Evolutionary conservation across 2,113 vertebrate genomes (phyloP), one percentile per base, ranked within the genome.

Genomic region (Tichodroma muraria): DNA sequence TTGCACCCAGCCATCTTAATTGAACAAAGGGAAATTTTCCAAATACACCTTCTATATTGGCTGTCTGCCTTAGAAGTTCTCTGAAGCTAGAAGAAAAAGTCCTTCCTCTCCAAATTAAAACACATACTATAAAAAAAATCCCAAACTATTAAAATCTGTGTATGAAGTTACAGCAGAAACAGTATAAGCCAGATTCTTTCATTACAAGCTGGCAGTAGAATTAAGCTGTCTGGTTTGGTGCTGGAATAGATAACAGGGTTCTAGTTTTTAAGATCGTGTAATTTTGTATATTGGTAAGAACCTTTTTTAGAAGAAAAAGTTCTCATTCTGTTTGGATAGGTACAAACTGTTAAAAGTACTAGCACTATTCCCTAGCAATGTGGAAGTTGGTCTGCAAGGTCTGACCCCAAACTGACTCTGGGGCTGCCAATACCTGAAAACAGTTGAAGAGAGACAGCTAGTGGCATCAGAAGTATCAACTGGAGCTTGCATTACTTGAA

Each of bases 1-100:
- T 88, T 88, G 61, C 78, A 87, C 77, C 75, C 91, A 94, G 80
- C 91, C 70, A 38, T 93, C 73, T 93, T 96, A 95, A 95, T 88
- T 95, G 93, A 94, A 95, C 80, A 91, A 94, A 96, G 60, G 89
- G 90, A 96, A 94, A 70, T 59, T 42, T 94, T 95, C 93, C 90
- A 97, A 95, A 91, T 77, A 86, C 59, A 96, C 66, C 66, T 96
- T 94, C 72, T 87, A 13, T 81, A 54, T 66, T 92, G 86, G 78
- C 86, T 37, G 50, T n/a, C 65, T 90, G 75, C 80, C 88, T 81
- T 80, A 66, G 53, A 93, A 94, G 50, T 89, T 75, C 45, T 78
- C 81, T 91, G 52, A 83, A 94, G 47, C 60, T 60, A 64, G 53
- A 73, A 75, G 21, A 52, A 80, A 70, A 47, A 47, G 30, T 83